Conservation (phyloP, 2,888 invertebrate genomes). For the Aromia moschata region DNA sequence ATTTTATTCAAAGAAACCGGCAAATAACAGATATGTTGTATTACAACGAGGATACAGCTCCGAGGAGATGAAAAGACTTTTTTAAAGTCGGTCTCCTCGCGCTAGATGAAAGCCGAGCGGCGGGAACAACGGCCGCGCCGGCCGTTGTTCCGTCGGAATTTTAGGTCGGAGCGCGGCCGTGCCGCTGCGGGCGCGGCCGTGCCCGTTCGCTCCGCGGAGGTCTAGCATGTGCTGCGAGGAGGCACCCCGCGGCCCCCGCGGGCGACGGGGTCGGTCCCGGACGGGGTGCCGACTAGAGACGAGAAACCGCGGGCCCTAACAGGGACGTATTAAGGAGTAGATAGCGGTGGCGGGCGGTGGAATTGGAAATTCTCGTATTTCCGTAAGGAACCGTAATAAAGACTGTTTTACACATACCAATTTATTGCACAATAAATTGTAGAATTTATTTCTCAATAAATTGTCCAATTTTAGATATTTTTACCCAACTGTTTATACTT, state of each 20-base stretch:
- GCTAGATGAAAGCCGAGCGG: constrained; percentile 55
- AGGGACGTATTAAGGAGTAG: no score
- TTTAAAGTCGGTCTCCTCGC: constrained; percentile 57
- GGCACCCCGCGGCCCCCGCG: neutral
- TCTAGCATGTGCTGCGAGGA: constrained; percentile 43
- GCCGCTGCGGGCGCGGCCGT: constrained; percentile 37
- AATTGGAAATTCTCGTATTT: no score
- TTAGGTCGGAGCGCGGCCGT: constrained; percentile 45
- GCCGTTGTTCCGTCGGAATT: constrained; percentile 58
- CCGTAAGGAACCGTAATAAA: no score
- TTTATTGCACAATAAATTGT: no score
- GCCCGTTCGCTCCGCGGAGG: constrained; percentile 47
- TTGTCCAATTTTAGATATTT: no score
- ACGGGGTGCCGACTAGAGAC: no score
- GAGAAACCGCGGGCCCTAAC: no score
- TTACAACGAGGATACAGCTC: constrained; percentile 58
- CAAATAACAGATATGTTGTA: constrained; percentile 62
- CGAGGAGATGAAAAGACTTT: constrained; percentile 59
- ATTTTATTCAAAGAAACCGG: constrained; percentile 55
- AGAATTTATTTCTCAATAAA: no score
- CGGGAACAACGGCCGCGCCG: constrained; percentile 57
- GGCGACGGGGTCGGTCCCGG: neutral
- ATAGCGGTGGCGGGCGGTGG: no score
- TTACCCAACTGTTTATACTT: no score
- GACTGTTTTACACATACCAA: no score